These are phyloP conservation scores for Rhinolophus ferrumequinum DNA, from an alignment of 2,113 vertebrate species.

Conservation along the genomic window DNA sequence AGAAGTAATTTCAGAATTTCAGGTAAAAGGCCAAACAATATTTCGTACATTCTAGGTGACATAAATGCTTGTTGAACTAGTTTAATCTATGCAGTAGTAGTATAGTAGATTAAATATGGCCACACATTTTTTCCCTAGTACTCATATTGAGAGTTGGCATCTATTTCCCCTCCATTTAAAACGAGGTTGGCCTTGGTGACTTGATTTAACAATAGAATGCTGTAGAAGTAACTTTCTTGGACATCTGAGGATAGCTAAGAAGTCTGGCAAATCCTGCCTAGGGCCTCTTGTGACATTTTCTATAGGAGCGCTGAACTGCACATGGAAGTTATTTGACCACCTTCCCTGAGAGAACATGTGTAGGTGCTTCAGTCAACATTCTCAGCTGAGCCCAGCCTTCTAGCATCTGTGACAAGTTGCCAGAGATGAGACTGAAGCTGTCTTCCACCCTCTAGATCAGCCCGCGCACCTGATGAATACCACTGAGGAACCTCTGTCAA, in stretches of 20 bases:
- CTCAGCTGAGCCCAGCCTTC: neutral
- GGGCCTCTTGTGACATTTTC: neutral
- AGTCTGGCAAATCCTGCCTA: neutral
- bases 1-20: conserved; percentile 27
- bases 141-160: neutral
- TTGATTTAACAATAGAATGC: conserved; percentile 21
- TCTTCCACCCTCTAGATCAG: neutral
- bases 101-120: neutral
- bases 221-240: conserved; percentile 9
- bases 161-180: neutral
- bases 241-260: conserved; percentile 1
- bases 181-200: neutral
- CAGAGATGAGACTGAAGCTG: conserved; percentile 10
- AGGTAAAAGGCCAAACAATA: neutral
- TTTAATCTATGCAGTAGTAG: neutral
- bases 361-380: neutral
- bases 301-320: neutral
- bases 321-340: neutral
- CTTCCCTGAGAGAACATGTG: neutral
- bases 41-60: neutral
- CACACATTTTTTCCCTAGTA: neutral
- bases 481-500: neutral
- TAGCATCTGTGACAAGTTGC: neutral
- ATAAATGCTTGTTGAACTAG: neutral
- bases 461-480: neutral